These are phyloP conservation scores for Gonatopus flavifemur DNA, from an alignment of 1,140 invertebrate species.

Conservation along the genomic window DNA sequence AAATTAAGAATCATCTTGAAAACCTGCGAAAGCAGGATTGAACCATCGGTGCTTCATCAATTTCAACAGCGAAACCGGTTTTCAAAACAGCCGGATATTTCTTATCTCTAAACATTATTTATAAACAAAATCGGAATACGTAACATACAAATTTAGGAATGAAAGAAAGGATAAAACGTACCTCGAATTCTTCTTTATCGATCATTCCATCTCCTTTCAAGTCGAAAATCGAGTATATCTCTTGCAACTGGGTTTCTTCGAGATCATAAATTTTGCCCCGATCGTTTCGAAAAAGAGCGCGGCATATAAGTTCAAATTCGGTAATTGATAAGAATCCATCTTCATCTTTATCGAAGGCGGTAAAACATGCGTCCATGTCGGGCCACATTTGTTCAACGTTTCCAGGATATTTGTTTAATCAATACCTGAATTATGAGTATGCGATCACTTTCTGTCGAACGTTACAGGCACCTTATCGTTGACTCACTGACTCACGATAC, in stretches of 20 bases:
- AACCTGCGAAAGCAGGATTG: too few species aligned
- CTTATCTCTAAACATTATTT: too few species aligned
- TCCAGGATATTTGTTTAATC: constrained; percentile 51
- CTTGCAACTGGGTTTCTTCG: constrained; percentile 69
- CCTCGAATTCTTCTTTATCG: constrained; percentile 78
- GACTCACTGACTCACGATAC: too few species aligned
- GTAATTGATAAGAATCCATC: constrained; percentile 76
- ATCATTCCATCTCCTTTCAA: constrained; percentile 77
- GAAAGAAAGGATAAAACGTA: too few species aligned
- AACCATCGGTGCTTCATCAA: too few species aligned
- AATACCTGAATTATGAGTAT: constrained; percentile 33
- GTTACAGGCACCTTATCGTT: too few species aligned
- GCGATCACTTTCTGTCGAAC: constrained; percentile 16
- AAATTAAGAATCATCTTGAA: too few species aligned
- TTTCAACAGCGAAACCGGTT: too few species aligned
- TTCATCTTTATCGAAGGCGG: constrained; percentile 83
- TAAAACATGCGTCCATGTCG: constrained; percentile 84
- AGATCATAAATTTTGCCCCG: constrained; percentile 82
- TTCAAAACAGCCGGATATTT: too few species aligned
- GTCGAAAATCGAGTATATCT: constrained; percentile 81
- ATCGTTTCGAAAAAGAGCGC: constrained; percentile 83
- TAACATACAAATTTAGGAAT: too few species aligned
- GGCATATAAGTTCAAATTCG: constrained; percentile 80
- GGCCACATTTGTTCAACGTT: constrained; percentile 28
- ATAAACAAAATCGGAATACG: too few species aligned